Evolutionary conservation across 2,797 vertebrate species (phyloP), one percentile per base, ranked within the genome.

Genomic region (Phrynocephalus vlangalii): DNA sequence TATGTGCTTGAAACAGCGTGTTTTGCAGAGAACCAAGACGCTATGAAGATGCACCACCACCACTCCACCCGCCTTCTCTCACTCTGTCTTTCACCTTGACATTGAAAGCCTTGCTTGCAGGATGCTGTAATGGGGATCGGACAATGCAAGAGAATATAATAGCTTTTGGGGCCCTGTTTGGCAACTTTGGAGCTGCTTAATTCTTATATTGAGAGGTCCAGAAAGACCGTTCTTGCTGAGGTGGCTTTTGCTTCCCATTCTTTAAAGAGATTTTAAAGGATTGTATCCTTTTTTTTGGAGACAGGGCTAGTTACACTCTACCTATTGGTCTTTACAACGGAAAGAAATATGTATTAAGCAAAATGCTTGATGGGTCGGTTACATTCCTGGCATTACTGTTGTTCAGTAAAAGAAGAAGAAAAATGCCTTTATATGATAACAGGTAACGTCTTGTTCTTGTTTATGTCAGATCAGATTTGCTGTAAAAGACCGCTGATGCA

Each of bases 1-100:
- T 87, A 82, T 1, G 24, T 48, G 89, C 89, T 83, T 87, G 94
- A 93, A 93, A 80, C 95, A 81, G 84, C 60, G 71, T 73, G 91
- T 90, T 91, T 91, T 88, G 83, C 87, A 92, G 82, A 87, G 91
- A 90, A 82, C 83, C 88, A 1, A 0, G 13, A 44, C 79, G 86
- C 78, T 85, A 0, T 0, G 66, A 48, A 92, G 83, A 83, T 77
- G 38, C 38, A 44, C 38, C 38, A 44, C 38, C 38, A 44, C 38
- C 38, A 44, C 92, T 89, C 87, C 87, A 11, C 85, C 5, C 4
- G 11, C 44, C 26, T 24, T 48, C 91, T 70, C 82, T 72, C 48
- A 72, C 67, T 0, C 81, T 68, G 85, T 92, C 93, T 92, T 92
- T 78, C 92, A 90, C 86, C 86, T 84, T 79, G 2, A 0, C 0